Conservation (phyloP, 1,140 invertebrate genomes). For the Anastrepha ludens region DNA sequence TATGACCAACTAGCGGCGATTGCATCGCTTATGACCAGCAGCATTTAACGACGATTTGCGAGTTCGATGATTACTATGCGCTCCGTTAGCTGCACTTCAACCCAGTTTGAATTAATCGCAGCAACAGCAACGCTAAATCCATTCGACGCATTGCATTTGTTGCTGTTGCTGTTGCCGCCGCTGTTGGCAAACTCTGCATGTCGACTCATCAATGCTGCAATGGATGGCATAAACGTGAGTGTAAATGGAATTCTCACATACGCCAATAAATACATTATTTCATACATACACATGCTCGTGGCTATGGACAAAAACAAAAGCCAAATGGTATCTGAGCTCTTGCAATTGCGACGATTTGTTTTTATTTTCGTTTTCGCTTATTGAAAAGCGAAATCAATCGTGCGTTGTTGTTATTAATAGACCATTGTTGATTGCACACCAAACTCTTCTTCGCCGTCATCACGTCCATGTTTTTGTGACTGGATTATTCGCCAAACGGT, state of each 20-base stretch:
- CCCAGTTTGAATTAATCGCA: slow-evolving; percentile 52
- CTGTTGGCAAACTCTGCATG: slow-evolving; percentile 19
- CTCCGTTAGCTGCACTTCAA: slow-evolving; percentile 51
- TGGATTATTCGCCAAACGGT: background rate
- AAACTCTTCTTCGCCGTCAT: background rate
- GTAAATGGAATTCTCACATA: background rate
- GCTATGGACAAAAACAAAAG: background rate
- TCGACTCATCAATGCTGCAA: slow-evolving; percentile 36
- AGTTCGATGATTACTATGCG: slow-evolving; percentile 43
- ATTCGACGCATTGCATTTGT: background rate
- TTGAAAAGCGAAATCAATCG: slow-evolving; percentile 42
- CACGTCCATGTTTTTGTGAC: background rate
- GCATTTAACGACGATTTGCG: slow-evolving; percentile 50
- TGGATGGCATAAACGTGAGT: background rate
- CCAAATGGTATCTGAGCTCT: background rate
- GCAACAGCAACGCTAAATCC: slow-evolving; percentile 38
- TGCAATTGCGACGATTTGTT: slow-evolving; percentile 44
- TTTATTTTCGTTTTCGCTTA: background rate
- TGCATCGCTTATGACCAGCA: slow-evolving; percentile 38
- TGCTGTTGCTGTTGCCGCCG: background rate
- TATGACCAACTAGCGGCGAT: slow-evolving; percentile 43
- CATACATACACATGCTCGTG: background rate
- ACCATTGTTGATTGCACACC: slow-evolving; percentile 16
- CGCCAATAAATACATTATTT: background rate
- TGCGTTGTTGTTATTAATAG: slow-evolving; percentile 34